Conservation (phyloP, 2,888 invertebrate genomes). For the Brachypalpus laphriformis region DNA sequence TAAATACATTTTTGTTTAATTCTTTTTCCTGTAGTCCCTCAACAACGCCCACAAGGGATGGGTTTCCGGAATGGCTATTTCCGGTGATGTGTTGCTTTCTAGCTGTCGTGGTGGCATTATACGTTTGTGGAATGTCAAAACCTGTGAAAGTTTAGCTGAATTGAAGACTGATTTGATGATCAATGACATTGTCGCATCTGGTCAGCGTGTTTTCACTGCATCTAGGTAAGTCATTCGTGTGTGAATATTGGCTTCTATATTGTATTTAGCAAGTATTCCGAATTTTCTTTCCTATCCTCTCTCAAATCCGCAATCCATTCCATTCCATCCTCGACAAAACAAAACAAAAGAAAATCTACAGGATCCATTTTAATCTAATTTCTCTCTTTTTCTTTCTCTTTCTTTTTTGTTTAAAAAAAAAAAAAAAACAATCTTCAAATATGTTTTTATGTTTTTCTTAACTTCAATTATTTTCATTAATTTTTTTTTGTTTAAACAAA, state of each 20-base stretch:
- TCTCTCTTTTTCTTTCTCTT: constrained; percentile 55
- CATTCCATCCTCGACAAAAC: constrained; percentile 10
- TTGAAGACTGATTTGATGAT: constrained; percentile 88
- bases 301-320: constrained; percentile 46
- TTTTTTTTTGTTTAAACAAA: constrained; percentile 59
- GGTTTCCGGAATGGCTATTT: constrained; percentile 89
- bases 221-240: constrained; percentile 87
- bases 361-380: constrained; percentile 63
- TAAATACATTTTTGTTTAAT: neutral
- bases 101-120: constrained; percentile 91
- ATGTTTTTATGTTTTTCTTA: neutral
- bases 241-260: neutral
- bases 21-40: constrained; percentile 84
- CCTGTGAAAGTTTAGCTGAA: constrained; percentile 87
- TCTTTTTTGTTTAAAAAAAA: constrained; percentile 16
- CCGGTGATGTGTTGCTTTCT: constrained; percentile 86
- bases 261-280: constrained; percentile 17
- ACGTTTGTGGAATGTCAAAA: constrained; percentile 89
- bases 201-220: constrained; percentile 89
- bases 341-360: constrained; percentile 8
- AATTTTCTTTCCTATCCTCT: constrained; percentile 49
- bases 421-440: neutral
- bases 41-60: constrained; percentile 95
- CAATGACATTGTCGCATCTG: constrained; percentile 87
- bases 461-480: constrained; percentile 44